Conservation (phyloP, 2,113 vertebrate genomes). For the Piprites chloris region DNA sequence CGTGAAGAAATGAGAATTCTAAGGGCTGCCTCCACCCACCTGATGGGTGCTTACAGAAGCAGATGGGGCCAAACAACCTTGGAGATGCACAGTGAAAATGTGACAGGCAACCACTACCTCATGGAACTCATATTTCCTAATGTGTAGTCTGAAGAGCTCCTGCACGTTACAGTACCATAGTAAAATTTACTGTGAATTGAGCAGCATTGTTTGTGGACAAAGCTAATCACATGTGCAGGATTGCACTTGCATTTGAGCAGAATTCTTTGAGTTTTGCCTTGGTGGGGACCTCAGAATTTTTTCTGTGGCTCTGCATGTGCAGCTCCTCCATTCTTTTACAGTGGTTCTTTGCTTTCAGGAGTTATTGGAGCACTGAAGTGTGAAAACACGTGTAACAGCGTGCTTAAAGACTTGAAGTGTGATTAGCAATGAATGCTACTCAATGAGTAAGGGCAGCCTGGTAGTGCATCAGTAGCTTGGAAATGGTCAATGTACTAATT, state of each 20-base stretch:
- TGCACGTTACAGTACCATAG: background rate
- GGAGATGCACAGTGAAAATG: background rate
- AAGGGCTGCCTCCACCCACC: background rate
- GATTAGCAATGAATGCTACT: background rate
- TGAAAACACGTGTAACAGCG: background rate
- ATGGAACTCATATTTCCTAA: background rate
- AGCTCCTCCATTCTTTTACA: background rate
- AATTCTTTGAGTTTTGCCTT: background rate
- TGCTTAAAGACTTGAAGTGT: background rate
- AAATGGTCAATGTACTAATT: background rate
- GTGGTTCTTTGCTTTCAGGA: background rate
- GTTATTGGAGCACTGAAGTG: background rate
- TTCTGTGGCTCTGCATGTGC: background rate
- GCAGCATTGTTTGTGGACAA: background rate
- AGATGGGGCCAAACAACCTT: background rate
- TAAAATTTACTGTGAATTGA: background rate
- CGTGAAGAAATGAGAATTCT: background rate
- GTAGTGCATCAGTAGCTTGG: background rate
- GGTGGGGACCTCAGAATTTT: background rate
- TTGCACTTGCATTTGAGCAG: background rate
- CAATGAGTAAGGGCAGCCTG: background rate
- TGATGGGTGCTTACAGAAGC: background rate
- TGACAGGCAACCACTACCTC: background rate
- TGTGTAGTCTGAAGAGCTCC: background rate
- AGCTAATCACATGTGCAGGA: background rate